Percentiles rank a stretch among this genome's conserved stretches.
Conservation (phyloP, 2,797 vertebrate species). For the Paedocypris micromegethes region DNA sequence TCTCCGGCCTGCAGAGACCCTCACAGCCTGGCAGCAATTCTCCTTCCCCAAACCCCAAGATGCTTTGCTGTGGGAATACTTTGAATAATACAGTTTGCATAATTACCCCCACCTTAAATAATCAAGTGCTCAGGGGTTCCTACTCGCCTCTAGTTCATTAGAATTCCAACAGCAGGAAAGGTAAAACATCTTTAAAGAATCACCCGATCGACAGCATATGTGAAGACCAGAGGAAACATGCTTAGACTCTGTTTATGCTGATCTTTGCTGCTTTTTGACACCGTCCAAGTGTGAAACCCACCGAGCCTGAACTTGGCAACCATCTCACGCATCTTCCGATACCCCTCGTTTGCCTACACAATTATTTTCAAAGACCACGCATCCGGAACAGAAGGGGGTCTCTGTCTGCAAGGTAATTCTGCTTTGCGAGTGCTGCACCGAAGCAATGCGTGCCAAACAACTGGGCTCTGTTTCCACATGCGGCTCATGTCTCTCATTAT, state of each 20-base stretch:
- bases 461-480: constrained; percentile 31
- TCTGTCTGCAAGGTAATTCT: constrained; percentile 40
- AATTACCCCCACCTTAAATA: constrained; percentile 48
- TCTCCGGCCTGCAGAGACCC: constrained; percentile 46
- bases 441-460: constrained; percentile 32
- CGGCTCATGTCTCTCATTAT: constrained; percentile 36
- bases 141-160: constrained; percentile 43
- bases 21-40: constrained; percentile 40
- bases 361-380: constrained; percentile 42
- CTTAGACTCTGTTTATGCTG: constrained; percentile 20
- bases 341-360: constrained; percentile 38
- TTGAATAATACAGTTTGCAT: constrained; percentile 50
- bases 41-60: constrained; percentile 29
- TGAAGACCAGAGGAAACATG: constrained; percentile 6
- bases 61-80: constrained; percentile 39
- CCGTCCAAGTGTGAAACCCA: background rate
- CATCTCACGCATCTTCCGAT: constrained; percentile 31
- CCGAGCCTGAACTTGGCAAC: constrained; percentile 27
- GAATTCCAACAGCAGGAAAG: constrained; percentile 42
- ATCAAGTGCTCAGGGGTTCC: constrained; percentile 40
- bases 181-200: constrained; percentile 14
- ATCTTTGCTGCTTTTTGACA: constrained; percentile 35
- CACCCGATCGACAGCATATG: background rate
- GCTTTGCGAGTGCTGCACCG: constrained; percentile 28
- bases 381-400: constrained; percentile 33